Evolutionary conservation across 2,888 invertebrate species (phyloP).

Genomic region (Gastracanthus pulcherrimus): DNA sequence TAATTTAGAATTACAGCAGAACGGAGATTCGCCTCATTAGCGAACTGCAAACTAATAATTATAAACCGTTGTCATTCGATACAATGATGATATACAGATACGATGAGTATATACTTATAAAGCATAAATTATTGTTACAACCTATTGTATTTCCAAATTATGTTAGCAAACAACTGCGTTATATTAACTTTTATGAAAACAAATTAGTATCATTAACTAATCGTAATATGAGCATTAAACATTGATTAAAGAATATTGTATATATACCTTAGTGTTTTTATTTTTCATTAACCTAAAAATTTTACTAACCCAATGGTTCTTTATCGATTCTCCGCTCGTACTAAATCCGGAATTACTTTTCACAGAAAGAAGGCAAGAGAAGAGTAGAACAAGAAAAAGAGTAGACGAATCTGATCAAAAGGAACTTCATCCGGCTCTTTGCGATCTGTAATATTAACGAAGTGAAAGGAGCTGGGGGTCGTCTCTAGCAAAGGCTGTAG

Average conservation of each 20-base stretch:
- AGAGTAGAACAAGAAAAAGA: too few species aligned
- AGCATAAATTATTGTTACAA: not conserved
- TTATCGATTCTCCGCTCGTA: not conserved
- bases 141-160: too few species aligned
- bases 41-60: not conserved
- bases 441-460: constrained; percentile 62
- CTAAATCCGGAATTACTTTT: not conserved
- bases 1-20: not conserved
- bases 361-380: not conserved
- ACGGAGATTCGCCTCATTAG: not conserved
- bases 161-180: too few species aligned
- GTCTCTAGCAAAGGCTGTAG: not conserved
- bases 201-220: too few species aligned
- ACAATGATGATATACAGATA: not conserved
- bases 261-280: too few species aligned
- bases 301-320: too few species aligned
- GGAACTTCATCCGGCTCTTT: constrained; percentile 57
- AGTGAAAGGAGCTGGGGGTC: constrained; percentile 41
- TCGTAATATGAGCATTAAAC: too few species aligned
- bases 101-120: not conserved
- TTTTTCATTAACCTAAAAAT: too few species aligned
- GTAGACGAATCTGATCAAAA: constrained; percentile 63
- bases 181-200: too few species aligned
- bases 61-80: not conserved
- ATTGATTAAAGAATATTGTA: too few species aligned